Base-by-base conservation (phyloP, 2,888 invertebrate genomes). In the Drosophila lutescens region DNA sequence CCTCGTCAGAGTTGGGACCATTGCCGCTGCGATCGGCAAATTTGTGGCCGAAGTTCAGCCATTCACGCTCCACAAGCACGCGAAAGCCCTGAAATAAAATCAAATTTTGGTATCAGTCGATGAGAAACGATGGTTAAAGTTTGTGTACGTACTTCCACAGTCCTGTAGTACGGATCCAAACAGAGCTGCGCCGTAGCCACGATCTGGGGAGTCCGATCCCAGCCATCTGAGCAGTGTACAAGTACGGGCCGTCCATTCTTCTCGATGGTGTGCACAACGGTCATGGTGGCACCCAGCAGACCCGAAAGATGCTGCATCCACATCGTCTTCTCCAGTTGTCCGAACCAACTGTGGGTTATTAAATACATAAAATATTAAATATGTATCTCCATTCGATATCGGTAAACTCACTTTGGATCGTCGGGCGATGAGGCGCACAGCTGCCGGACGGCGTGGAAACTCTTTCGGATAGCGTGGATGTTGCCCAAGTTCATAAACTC, bases 171-270 rank as follows among this genome's bases (percentile, higher is more conserved):
- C 0, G 98, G 98, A 93, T 99, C 99, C 41, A 99, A 94, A 89
- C 99, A 93, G 44, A 99, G 93, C 92, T 99, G 96, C 13, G 98
- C 97, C 56, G 99, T 94, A 43, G 98, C 97, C 15, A 98, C 97
- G 78, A 99, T 96, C 93, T 99, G 99, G 49, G 99, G 97, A 62
- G 99, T 99, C 79, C 99, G 94, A 93, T 99, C 99, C 99, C 99
- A 99, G 50, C 99, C 99, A 93, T 99, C 99, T 3, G 98, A 98
- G 92, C 99, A 99, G 92, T 99, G 99, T 10, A 99, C 98, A 71
- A 99, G 93, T 59, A 98, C 99, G 8, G 98, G 98, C 54, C 97
- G 94, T 17, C 95, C 96, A 68, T 97, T 96, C 55, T 94, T 94
- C 81, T 96, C 96, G 68, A 98, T 95, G 0, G 96, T 96, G 68